Evolutionary conservation across 2,797 vertebrate genomes (phyloP).

Genomic region (Ambastaia sidthimunki): DNA sequence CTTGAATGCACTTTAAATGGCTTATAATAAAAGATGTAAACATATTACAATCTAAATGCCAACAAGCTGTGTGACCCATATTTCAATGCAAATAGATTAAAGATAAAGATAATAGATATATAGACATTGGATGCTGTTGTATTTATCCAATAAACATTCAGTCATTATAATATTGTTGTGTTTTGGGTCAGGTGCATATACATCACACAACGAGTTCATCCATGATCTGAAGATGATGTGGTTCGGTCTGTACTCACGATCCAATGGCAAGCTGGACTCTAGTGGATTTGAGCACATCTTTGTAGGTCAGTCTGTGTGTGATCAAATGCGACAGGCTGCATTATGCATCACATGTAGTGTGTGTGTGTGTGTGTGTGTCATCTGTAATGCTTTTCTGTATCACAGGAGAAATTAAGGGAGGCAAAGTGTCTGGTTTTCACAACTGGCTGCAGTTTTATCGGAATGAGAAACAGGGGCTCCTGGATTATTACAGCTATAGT

Average conservation of each 20-base stretch:
- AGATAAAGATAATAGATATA: no score
- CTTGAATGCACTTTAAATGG: no score
- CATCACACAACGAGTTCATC: constrained; percentile 81
- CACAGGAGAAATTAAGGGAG: constrained; percentile 89
- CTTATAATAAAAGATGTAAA: no score
- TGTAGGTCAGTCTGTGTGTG: constrained; percentile 76
- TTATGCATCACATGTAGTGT: constrained; percentile 3
- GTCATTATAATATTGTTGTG: constrained; percentile 21
- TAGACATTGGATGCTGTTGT: not conserved
- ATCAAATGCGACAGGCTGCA: not conserved
- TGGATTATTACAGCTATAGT: constrained; percentile 93
- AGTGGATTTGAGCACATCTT: constrained; percentile 97
- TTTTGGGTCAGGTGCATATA: constrained; percentile 77
- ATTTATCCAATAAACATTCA: not conserved
- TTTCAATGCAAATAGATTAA: no score
- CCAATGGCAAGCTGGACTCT: constrained; percentile 78
- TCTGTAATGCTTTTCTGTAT: constrained; percentile 66
- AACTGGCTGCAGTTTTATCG: constrained; percentile 97
- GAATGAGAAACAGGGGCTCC: constrained; percentile 79
- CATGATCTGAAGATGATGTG: constrained; percentile 92
- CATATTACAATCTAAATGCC: no score
- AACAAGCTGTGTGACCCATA: no score
- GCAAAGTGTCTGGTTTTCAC: constrained; percentile 89
- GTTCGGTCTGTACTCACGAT: constrained; percentile 93
- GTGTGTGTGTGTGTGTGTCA: not conserved